Base-by-base conservation (phyloP, 2,888 invertebrate genomes). In the Harpalus rubripes region DNA sequence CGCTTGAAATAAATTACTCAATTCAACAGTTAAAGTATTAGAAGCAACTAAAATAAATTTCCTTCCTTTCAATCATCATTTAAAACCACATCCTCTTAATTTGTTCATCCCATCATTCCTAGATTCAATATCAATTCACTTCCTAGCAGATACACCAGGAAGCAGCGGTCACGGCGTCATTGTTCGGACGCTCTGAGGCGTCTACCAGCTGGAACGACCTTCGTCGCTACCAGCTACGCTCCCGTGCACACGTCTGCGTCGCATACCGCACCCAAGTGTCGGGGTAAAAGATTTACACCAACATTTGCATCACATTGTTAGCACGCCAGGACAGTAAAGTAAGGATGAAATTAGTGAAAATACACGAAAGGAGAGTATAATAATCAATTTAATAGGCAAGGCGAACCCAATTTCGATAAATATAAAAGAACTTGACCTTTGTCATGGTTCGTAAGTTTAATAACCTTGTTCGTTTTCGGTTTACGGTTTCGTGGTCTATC, bases 151-250 rank as follows among this genome's bases (percentile, higher is more conserved):
- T 32, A 32, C 63, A 22, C 80, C 80, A 81, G 80, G 80, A 81
- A 81, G 80, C 63, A 18, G 80, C 80, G 63, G 63, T 81, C 80
- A 81, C 63, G 63, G 63, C 18, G 44, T 26, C 63, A 10, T 32
- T 32, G 32, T 26, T 63, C 63, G 63, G 61, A 26, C 5, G 61
- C 15, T 63, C 22, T 12, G 61, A 15, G 16, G 26, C 22, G 63
- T 12, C 7, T 63, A 7, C 63, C 12, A 63, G 63, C 32, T 68
- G 68, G 68, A 68, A 68, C 68, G 68, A 68, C 68, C 68, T 68
- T 68, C 68, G 39, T 39, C 16, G 61, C 5, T 22, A 22, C 22
- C 1, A 32, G 61, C 22, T 22, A 12, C 26, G 26, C 26, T 63
- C 26, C 63, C n/a, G 39, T 68, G 68, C 32, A 39, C 68, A 68